Evolutionary conservation across 2,797 vertebrate genomes (phyloP), one percentile per base, ranked within the genome.

Genomic region (Sebastes steindachneri): DNA sequence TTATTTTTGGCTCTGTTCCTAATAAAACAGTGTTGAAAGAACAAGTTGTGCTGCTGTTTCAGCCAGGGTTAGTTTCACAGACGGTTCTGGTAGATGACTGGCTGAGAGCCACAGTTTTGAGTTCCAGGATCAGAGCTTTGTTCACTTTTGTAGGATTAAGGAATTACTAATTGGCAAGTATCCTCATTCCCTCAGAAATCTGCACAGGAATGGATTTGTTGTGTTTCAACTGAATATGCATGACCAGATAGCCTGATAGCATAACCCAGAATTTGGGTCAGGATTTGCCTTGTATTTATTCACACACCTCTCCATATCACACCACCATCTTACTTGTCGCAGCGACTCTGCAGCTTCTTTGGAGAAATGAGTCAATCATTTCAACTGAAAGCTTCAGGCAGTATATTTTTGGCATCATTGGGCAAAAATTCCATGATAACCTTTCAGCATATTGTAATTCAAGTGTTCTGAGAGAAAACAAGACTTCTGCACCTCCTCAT

Each of bases 1-100:
- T 53, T 10, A 3, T 65, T 7, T 76, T 48, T 75, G 79, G 67
- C 58, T 57, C 10, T 10, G 21, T 1, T 41, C 58, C 70, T 11
- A 17, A 62, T 19, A 3, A 75, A 82, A 72, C 33, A n/a, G 2
- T 23, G 51, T 3, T 9, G 23, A 21, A 53, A 7, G 5, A 11
- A 19, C 0, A 31, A 25, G 11, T 8, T 35, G 9, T 19, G 6
- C n/a, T 62, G 45, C 26, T 14, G 65, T 60, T 75, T 31, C 23
- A 55, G 25, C 26, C 5, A 48, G n/a, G 0, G 11, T 7, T 4
- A 14, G 21, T 58, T 19, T 33, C 6, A 23, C 0, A 31, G 0
- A 73, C 0, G 4, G 23, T 48, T 33, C 41, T 62, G 21, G 4
- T 2, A 0, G 26, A 55, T 3, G 12, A 11, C 25, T 35, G 58